Conservation (phyloP, 1,140 invertebrate genomes). For the Galleria mellonella region DNA sequence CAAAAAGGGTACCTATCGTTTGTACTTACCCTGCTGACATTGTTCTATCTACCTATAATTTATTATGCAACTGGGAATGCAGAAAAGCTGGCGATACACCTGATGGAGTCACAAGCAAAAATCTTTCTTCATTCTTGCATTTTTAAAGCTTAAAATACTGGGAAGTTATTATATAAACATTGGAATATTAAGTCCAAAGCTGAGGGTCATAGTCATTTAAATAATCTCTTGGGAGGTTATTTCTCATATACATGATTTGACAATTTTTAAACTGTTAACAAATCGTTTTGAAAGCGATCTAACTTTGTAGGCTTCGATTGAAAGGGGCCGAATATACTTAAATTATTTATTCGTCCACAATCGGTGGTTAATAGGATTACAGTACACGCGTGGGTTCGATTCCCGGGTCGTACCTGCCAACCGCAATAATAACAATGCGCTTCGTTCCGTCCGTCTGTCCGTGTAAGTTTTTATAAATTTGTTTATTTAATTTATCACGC, state of each 20-base stretch:
- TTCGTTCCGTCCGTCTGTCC: conserved; percentile 25
- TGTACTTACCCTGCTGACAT: too few species aligned
- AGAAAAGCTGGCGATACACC: too few species aligned
- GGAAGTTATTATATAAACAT: too few species aligned
- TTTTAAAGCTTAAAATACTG: too few species aligned
- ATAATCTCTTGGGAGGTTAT: conserved; percentile 8
- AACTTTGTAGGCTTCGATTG: conserved; percentile 27
- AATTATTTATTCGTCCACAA: conserved; percentile 65
- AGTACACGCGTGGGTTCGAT: conserved; percentile 48
- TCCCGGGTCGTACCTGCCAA: conserved; percentile 36
- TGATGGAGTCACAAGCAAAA: too few species aligned
- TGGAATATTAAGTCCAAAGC: too few species aligned
- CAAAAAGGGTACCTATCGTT: too few species aligned
- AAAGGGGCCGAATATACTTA: conserved; percentile 54
- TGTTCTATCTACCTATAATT: too few species aligned
- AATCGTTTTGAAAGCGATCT: conserved; percentile 21
- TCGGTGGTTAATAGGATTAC: conserved; percentile 61
- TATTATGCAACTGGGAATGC: too few species aligned
- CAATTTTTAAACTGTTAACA: conserved; percentile 28
- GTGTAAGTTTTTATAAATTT: conserved; percentile 58
- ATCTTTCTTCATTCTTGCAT: too few species aligned
- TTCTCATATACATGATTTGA: conserved; percentile 17
- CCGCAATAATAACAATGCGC: conserved; percentile 32
- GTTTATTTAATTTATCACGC: conserved; percentile 71
- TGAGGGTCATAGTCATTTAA: background rate